These are phyloP conservation scores for Gymnobelideus leadbeateri DNA, from an alignment of 2,113 vertebrate genomes.

Conservation along the genomic window DNA sequence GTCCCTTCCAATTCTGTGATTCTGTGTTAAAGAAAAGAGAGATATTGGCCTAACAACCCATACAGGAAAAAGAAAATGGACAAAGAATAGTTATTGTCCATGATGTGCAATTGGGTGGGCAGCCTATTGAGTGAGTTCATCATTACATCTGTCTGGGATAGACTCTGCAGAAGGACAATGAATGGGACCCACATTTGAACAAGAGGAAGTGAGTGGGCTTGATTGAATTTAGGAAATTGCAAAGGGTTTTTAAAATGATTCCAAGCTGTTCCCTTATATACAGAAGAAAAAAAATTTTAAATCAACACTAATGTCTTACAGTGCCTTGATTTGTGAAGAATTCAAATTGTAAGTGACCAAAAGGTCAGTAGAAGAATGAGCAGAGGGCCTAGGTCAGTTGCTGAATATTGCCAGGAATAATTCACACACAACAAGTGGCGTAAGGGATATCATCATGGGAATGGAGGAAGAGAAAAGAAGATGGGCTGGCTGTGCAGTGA, in stretches of 20 bases:
- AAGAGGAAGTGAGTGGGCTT: background rate
- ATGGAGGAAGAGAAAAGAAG: slow-evolving; percentile 1
- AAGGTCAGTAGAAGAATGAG: background rate
- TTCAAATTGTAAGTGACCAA: background rate
- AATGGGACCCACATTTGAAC: background rate
- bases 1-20: background rate
- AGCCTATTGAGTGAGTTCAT: background rate
- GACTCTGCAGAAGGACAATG: background rate
- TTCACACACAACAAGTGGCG: background rate
- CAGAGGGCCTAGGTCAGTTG: background rate
- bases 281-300: background rate
- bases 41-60: background rate
- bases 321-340: background rate
- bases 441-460: background rate
- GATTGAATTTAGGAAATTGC: background rate
- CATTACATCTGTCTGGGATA: background rate
- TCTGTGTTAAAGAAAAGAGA: background rate
- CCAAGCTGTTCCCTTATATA: background rate
- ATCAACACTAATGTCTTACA: background rate
- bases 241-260: background rate
- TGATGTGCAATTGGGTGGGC: background rate
- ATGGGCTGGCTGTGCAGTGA: background rate
- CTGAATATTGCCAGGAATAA: background rate
- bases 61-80: background rate
- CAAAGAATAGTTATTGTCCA: background rate